phyloP scores from a whole-genome alignment of 1,140 invertebrate species.

The Papilio aristodemus region DNA sequence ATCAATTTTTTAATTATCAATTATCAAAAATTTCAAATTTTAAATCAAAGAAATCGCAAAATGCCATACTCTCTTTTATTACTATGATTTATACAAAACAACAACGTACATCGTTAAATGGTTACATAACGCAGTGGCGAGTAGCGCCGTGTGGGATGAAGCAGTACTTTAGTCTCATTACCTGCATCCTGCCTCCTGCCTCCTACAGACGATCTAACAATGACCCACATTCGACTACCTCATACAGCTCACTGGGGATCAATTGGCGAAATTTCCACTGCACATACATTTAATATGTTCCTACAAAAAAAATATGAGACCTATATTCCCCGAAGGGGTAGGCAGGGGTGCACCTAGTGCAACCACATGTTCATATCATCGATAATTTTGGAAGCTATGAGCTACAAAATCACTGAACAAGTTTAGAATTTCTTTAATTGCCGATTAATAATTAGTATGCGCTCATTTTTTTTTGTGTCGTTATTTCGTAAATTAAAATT shows the following conservation, averaged over 20 bases:
- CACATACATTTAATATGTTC: background rate
- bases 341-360: too few relatives aligned
- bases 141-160: constrained; percentile 24
- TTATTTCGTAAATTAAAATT: too few relatives aligned
- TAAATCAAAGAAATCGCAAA: too few relatives aligned
- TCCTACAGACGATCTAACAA: constrained; percentile 33
- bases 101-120: background rate
- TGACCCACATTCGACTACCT: constrained; percentile 27
- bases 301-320: too few relatives aligned
- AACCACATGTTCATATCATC: constrained; percentile 1
- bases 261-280: background rate
- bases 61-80: too few relatives aligned
- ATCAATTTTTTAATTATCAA: too few relatives aligned
- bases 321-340: too few relatives aligned
- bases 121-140: constrained; percentile 24
- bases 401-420: background rate
- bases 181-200: constrained; percentile 30
- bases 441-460: too few relatives aligned
- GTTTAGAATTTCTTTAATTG: background rate
- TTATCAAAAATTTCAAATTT: too few relatives aligned
- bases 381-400: background rate
- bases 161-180: constrained; percentile 32
- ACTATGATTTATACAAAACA: too few relatives aligned
- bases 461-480: too few relatives aligned
- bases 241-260: constrained; percentile 5